Evolutionary conservation across 2,888 invertebrate species (phyloP).

Genomic region (Acanthosepion lycidas): DNA sequence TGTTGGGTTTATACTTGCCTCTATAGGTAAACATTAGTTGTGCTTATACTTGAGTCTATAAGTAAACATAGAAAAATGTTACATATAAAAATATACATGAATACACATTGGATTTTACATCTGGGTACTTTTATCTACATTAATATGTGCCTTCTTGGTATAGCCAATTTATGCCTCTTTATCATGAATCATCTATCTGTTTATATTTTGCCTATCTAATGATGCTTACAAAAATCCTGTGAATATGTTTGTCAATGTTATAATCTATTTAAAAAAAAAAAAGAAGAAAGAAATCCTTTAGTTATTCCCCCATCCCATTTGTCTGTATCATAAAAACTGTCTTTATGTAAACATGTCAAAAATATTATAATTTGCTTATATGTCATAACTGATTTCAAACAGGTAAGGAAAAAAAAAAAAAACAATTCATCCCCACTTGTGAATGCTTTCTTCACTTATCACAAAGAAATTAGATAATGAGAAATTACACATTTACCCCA

Average conservation of each 20-base stretch:
- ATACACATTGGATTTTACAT: too few relatives aligned
- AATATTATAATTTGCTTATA: neutral
- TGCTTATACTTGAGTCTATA: too few relatives aligned
- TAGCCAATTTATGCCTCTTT: neutral
- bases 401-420: neutral
- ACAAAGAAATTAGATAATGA: neutral
- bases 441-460: constrained; percentile 6
- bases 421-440: neutral
- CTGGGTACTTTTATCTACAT: too few relatives aligned
- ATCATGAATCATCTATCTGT: neutral
- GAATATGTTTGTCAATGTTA: neutral
- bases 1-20: too few relatives aligned
- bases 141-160: neutral
- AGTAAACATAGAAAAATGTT: too few relatives aligned
- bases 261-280: neutral
- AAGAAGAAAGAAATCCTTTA: neutral
- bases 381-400: neutral
- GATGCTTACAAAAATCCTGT: neutral
- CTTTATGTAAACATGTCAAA: neutral
- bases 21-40: too few relatives aligned
- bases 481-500: neutral
- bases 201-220: neutral
- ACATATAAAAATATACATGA: too few relatives aligned
- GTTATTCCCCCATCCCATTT: neutral
- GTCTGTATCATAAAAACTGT: neutral